Evolutionary conservation across 2,113 vertebrate species (phyloP).

Genomic region (Heterocephalus glaber): DNA sequence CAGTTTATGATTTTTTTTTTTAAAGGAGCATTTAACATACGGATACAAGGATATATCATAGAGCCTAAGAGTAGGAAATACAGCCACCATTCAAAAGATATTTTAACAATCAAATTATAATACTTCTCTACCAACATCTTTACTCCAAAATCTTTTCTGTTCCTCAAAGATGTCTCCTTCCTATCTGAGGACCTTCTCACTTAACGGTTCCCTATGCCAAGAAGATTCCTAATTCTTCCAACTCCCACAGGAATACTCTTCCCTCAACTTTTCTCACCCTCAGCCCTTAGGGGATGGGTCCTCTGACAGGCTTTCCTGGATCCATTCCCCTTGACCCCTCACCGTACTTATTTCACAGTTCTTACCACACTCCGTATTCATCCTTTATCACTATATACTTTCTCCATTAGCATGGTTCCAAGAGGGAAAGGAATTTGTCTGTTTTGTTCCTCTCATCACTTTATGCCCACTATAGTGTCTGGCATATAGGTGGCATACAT

Average conservation of each 20-base stretch:
- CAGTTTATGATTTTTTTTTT: background rate
- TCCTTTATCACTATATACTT: background rate
- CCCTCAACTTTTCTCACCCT: conserved; percentile 78
- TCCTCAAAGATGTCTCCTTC: background rate
- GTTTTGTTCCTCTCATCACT: background rate
- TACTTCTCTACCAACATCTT: background rate
- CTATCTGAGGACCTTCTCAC: background rate
- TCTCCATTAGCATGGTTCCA: background rate
- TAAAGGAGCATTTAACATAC: background rate
- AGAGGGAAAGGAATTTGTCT: background rate
- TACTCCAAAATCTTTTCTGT: background rate
- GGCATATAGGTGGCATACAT: background rate
- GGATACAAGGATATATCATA: conserved; percentile 10
- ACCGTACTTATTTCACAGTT: background rate
- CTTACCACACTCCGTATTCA: background rate
- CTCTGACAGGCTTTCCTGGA: conserved; percentile 41
- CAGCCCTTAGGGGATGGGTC: conserved; percentile 84
- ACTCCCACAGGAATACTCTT: background rate
- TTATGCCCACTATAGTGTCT: background rate
- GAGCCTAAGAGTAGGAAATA: conserved; percentile 14
- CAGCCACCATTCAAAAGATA: conserved; percentile 7
- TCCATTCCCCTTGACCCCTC: background rate
- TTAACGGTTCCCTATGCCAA: background rate
- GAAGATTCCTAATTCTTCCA: background rate
- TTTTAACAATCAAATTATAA: conserved; percentile 37